phyloP scores from a whole-genome alignment of 2,113 vertebrate species.

The Notarius lentiginosus region DNA sequence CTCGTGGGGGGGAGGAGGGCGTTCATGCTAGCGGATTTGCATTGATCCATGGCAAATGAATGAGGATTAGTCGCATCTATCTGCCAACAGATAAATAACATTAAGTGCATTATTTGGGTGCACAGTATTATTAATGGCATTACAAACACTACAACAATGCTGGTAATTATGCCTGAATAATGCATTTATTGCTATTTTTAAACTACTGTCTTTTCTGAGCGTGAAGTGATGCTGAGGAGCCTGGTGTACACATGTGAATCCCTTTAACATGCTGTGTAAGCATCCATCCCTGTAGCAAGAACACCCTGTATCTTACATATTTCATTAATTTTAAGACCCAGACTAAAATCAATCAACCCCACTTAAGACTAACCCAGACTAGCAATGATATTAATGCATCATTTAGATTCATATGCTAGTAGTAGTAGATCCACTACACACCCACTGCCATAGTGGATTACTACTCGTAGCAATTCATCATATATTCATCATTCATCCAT shows the following conservation, averaged over 20 bases:
- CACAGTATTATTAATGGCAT: slow-evolving; percentile 77
- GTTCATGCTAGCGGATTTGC: slow-evolving; percentile 77
- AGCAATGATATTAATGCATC: neutral
- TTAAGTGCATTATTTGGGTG: slow-evolving; percentile 76
- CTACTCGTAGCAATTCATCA: neutral
- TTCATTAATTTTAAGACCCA: slow-evolving; percentile 5
- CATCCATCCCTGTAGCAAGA: neutral
- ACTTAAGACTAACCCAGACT: neutral
- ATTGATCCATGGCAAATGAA: slow-evolving; percentile 83
- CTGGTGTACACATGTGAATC: neutral
- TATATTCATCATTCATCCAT: neutral
- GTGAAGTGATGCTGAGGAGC: slow-evolving; percentile 45
- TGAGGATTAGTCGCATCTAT: slow-evolving; percentile 81
- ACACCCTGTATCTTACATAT: neutral
- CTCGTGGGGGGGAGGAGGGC: slow-evolving; percentile 63
- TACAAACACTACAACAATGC: slow-evolving; percentile 73
- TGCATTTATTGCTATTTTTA: slow-evolving; percentile 61
- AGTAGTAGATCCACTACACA: slow-evolving; percentile 5
- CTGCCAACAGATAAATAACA: slow-evolving; percentile 82
- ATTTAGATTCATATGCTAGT: neutral
- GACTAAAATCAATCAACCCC: slow-evolving; percentile 12
- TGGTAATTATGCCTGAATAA: slow-evolving; percentile 73
- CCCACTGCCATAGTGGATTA: neutral
- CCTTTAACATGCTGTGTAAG: neutral
- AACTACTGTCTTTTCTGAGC: slow-evolving; percentile 43